phyloP scores from a whole-genome alignment of 2,888 invertebrate genomes.

The Ypsolopha sequella region DNA sequence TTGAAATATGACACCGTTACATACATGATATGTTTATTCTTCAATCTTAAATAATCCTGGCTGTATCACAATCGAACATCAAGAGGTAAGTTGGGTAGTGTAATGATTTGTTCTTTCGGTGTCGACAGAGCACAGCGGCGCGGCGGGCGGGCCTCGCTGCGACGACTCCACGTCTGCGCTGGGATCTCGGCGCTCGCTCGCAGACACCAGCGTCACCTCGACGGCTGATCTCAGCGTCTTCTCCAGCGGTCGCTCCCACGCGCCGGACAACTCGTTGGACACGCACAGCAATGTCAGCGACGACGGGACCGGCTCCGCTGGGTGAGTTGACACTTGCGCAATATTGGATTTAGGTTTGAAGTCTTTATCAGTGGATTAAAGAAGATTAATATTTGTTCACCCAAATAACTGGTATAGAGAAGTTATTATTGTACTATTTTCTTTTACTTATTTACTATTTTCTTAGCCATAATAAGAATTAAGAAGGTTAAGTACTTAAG shows the following conservation, averaged over 20 bases:
- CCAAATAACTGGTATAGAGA: no score
- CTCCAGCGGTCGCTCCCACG: conserved; percentile 80
- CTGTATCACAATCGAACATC: no score
- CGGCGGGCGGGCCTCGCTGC: conserved; percentile 44
- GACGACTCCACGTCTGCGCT: conserved; percentile 78
- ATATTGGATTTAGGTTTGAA: no score
- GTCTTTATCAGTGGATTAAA: no score
- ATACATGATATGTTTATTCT: neutral
- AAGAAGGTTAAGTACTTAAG: no score
- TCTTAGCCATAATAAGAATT: no score
- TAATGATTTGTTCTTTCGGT: neutral
- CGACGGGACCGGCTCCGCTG: conserved; percentile 78
- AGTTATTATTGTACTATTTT: no score
- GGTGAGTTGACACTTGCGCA: conserved; percentile 37
- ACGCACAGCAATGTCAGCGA: conserved; percentile 83
- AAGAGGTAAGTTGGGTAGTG: neutral
- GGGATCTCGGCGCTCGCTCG: conserved; percentile 83
- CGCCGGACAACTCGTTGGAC: conserved; percentile 80
- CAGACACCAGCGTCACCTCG: conserved; percentile 87
- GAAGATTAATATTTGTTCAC: no score
- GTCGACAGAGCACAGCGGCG: conserved; percentile 50
- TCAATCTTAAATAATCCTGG: no score
- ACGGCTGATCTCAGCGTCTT: conserved; percentile 87
- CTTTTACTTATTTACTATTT: no score
- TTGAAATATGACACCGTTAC: neutral